These are phyloP conservation scores for Ariolimax columbianus DNA, from an alignment of 2,888 invertebrate species.

Conservation along the genomic window DNA sequence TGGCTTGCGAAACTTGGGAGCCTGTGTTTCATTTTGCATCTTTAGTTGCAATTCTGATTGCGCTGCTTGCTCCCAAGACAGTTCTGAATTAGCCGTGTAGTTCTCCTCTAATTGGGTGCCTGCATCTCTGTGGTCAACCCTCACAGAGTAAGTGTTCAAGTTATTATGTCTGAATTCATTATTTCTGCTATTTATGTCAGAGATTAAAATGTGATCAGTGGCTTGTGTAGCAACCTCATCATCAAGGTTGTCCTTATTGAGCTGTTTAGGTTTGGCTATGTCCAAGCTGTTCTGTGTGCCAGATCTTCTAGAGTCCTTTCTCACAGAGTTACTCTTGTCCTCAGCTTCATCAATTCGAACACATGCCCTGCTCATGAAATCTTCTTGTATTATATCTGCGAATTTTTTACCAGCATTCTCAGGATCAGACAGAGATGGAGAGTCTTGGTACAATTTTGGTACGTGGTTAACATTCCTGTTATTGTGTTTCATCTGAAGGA, in stretches of 20 bases:
- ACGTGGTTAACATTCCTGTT: not conserved
- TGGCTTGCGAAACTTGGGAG: not conserved
- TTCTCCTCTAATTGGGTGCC: not conserved
- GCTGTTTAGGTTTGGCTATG: not conserved
- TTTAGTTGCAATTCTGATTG: not conserved
- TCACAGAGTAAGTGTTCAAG: not conserved
- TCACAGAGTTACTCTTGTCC: not conserved
- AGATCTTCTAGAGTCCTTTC: conserved; percentile 7
- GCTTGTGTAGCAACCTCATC: not conserved
- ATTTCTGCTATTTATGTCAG: not conserved
- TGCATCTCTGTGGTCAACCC: not conserved
- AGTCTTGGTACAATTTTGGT: not conserved
- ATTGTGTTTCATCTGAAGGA: conserved; percentile 11
- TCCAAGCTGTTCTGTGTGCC: conserved; percentile 13
- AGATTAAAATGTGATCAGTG: not conserved
- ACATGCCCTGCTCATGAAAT: not conserved
- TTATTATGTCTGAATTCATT: not conserved
- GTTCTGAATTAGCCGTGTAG: not conserved
- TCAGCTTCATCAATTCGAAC: not conserved
- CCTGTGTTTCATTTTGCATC: not conserved
- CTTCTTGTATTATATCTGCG: conserved; percentile 18
- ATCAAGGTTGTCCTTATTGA: not conserved
- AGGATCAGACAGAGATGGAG: not conserved
- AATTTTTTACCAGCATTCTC: conserved; percentile 33
- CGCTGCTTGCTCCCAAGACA: too few species aligned